A percentile compares a stretch with the other conserved stretches of the same genome.
Conservation (phyloP, 2,113 vertebrate genomes). For the Canis aureus region DNA sequence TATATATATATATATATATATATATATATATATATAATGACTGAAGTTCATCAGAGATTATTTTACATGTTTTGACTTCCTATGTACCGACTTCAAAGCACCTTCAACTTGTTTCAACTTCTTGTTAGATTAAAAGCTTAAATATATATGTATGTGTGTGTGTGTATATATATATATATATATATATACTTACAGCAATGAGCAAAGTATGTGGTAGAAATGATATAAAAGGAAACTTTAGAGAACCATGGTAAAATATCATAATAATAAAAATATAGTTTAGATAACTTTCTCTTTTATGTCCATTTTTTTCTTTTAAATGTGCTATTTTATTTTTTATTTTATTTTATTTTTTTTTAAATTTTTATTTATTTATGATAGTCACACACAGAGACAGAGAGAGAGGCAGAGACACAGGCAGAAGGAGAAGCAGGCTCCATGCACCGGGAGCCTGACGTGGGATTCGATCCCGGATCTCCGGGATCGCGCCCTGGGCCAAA, state of each 20-base stretch:
- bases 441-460: no score
- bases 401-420: no score
- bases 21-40: neutral
- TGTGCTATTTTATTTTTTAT: no score
- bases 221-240: neutral
- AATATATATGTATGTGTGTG: neutral
- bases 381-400: neutral
- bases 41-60: neutral
- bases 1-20: no score
- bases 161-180: no score
- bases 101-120: conserved; percentile 16
- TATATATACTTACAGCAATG: neutral
- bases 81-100: conserved; percentile 28
- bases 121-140: conserved; percentile 21
- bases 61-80: neutral
- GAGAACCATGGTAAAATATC: neutral
- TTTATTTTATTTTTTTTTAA: no score
- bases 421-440: no score
- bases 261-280: neutral
- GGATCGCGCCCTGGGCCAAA: no score
- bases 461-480: no score
- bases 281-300: neutral
- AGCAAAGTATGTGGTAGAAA: neutral
- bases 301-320: neutral
- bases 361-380: no score